Conservation (phyloP, 37 sponge, comb jelly and placozoan species). For the Crambe crambe region DNA sequence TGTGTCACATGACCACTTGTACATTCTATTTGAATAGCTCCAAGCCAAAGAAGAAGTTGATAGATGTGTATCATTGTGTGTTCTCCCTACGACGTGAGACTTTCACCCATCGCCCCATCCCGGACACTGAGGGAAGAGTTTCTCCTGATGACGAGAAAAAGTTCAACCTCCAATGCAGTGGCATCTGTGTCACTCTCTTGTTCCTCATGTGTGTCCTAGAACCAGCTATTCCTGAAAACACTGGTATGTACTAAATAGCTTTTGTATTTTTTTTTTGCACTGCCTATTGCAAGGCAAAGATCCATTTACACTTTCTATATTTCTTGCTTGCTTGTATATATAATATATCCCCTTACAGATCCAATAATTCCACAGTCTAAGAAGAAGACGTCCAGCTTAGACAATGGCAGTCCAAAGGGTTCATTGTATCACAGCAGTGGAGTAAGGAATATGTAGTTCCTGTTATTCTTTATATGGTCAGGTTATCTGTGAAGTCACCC, state of each 20-base stretch:
- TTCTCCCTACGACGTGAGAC: conserved; percentile 50
- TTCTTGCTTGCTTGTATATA: background rate
- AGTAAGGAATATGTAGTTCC: no score
- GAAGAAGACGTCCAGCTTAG: no score
- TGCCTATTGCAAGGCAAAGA: background rate
- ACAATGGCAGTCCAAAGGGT: no score
- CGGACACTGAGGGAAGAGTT: conserved; percentile 6
- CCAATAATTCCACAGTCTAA: no score
- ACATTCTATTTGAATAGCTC: background rate
- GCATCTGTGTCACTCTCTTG: conserved; percentile 58
- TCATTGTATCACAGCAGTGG: no score
- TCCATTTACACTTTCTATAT: background rate
- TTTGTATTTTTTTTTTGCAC: background rate
- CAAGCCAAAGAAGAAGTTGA: conserved; percentile 44
- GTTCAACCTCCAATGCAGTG: conserved; percentile 40
- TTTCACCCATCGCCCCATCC: conserved; percentile 53
- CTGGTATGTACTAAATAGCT: conserved; percentile 6
- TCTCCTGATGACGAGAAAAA: conserved; percentile 4
- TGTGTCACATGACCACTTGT: background rate
- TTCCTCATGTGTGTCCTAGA: conserved; percentile 49
- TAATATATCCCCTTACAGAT: no score
- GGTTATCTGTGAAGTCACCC: no score
- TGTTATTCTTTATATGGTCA: no score
- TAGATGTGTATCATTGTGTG: conserved; percentile 65
- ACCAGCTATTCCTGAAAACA: conserved; percentile 55